phyloP scores from a whole-genome alignment of 2,113 vertebrate species.

The Heterotilapia buettikoferi region DNA sequence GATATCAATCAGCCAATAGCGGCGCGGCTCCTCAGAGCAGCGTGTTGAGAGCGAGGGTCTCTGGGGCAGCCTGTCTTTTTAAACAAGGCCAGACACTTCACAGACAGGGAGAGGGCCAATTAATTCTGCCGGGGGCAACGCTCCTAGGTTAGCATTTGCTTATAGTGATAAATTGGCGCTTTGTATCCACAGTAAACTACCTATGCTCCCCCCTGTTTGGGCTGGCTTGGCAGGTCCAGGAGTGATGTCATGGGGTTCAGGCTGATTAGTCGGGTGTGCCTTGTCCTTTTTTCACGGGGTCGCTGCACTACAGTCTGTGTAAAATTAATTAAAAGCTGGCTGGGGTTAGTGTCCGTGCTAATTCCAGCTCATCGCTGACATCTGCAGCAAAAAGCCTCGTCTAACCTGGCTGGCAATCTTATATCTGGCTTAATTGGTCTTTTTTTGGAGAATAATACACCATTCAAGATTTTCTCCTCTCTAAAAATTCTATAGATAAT shows the following conservation, averaged over 20 bases:
- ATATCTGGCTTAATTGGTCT: neutral
- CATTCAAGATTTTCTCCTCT: neutral
- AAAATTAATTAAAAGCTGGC: conserved; percentile 74
- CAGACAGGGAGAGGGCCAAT: conserved; percentile 75
- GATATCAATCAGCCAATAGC: conserved; percentile 68
- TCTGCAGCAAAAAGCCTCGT: conserved; percentile 18
- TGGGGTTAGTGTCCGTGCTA: conserved; percentile 45
- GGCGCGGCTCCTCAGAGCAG: conserved; percentile 21
- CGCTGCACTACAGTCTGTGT: conserved; percentile 56
- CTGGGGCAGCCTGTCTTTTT: conserved; percentile 72
- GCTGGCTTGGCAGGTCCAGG: conserved; percentile 50
- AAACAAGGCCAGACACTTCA: conserved; percentile 77
- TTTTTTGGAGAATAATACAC: neutral
- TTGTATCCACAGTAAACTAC: conserved; percentile 70
- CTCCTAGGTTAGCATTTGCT: conserved; percentile 77
- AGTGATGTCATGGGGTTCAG: conserved; percentile 64
- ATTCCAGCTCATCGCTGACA: conserved; percentile 32
- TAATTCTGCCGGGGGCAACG: conserved; percentile 74
- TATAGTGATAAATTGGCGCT: conserved; percentile 77
- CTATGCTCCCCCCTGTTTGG: conserved; percentile 50
- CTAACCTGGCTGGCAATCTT: neutral
- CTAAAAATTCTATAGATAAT: neutral
- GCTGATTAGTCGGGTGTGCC: conserved; percentile 66
- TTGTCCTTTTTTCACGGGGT: conserved; percentile 64
- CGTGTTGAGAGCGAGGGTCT: conserved; percentile 56